These are phyloP conservation scores for Rhabdophis nuchalis DNA, from an alignment of 2,797 vertebrate species.

Conservation along the genomic window DNA sequence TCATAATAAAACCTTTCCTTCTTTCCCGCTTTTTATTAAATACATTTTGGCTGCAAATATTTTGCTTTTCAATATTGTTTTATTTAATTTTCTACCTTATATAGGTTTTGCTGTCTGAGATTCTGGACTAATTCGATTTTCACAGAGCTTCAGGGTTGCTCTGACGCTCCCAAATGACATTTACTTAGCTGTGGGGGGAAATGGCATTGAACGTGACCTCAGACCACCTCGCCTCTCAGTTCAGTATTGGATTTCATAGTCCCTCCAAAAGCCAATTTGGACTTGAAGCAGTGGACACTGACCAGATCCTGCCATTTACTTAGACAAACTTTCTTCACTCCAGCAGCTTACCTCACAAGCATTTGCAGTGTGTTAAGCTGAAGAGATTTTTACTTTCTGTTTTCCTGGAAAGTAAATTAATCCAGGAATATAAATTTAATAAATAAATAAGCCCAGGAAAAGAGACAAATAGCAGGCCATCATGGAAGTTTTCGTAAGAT, in stretches of 20 bases:
- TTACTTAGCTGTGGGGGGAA: not conserved
- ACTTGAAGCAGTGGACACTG: not conserved
- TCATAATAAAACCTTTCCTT: not conserved
- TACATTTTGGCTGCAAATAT: not conserved
- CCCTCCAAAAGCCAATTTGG: not conserved
- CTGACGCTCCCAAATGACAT: not conserved
- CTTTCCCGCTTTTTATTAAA: not conserved
- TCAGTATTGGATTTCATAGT: not conserved
- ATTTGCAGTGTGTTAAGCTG: not conserved
- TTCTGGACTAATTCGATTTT: not conserved
- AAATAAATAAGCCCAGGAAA: not conserved
- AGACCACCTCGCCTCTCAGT: not conserved
- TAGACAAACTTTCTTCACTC: not conserved
- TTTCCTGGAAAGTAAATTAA: not conserved
- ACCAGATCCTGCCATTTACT: not conserved
- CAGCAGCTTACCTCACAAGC: not conserved
- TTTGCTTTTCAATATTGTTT: not conserved
- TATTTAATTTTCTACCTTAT: not conserved
- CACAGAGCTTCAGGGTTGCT: not conserved
- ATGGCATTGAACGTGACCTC: not conserved
- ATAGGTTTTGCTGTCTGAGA: not conserved
- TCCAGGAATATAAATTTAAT: not conserved
- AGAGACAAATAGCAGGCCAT: not conserved
- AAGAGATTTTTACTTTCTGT: not conserved
- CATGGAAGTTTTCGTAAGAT: not conserved